Evolutionary conservation across 2,888 invertebrate genomes (phyloP).

Genomic region (Eristalinus aeneus): DNA sequence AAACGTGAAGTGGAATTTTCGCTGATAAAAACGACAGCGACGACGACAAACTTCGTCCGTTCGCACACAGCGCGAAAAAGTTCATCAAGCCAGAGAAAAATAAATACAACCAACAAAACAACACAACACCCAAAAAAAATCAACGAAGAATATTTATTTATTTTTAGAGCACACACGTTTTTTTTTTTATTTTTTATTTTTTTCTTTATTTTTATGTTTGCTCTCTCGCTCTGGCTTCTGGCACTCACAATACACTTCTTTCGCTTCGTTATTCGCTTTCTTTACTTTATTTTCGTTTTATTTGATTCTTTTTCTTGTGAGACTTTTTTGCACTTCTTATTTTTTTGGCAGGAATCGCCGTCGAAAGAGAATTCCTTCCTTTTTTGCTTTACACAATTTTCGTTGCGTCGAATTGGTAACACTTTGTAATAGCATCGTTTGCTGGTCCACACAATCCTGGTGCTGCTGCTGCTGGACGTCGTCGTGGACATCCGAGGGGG

Average conservation of each 20-base stretch:
- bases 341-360: slow-evolving; percentile 57
- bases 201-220: slow-evolving; percentile 23
- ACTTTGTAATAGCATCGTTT: slow-evolving; percentile 57
- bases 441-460: slow-evolving; percentile 16
- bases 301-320: slow-evolving; percentile 20
- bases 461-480: slow-evolving; percentile 2
- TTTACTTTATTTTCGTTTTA: slow-evolving; percentile 57
- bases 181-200: slow-evolving; percentile 14
- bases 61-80: slow-evolving; percentile 65
- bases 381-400: slow-evolving; percentile 44
- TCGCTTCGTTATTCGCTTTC: slow-evolving; percentile 39
- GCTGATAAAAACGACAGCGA: slow-evolving; percentile 19
- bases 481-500: slow-evolving; percentile 15
- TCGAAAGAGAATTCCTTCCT: slow-evolving; percentile 36
- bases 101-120: slow-evolving; percentile 1
- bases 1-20: slow-evolving; percentile 4
- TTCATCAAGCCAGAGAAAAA: slow-evolving; percentile 63
- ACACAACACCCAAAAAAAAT: slow-evolving; percentile 50
- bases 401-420: slow-evolving; percentile 52
- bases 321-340: slow-evolving; percentile 38
- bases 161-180: slow-evolving; percentile 71
- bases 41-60: slow-evolving; percentile 34
- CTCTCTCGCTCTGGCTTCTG: slow-evolving; percentile 29
- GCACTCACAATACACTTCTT: slow-evolving; percentile 4
- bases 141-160: slow-evolving; percentile 60